Evolutionary conservation across 2,113 vertebrate species (phyloP).

Genomic region (Protomyctophum bolini): DNA sequence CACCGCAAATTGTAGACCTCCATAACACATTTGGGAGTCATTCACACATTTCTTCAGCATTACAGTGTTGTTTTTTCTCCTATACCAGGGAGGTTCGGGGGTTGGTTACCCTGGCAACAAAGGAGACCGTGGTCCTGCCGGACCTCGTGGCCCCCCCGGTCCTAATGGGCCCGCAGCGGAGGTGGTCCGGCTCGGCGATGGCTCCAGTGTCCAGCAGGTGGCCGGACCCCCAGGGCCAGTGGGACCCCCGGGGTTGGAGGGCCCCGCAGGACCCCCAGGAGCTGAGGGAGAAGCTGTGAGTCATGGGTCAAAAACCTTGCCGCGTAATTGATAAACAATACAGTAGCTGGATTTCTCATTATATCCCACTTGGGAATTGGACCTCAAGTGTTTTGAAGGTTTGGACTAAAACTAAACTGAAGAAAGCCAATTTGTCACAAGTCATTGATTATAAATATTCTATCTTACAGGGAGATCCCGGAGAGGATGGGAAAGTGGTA

Average conservation of each 20-base stretch:
- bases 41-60: no score
- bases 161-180: constrained; percentile 73
- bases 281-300: constrained; percentile 86
- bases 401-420: no score
- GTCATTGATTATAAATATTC: constrained; percentile 10
- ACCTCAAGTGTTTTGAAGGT: no score
- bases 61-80: background rate
- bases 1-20: no score
- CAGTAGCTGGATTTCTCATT: no score
- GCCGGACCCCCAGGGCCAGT: constrained; percentile 72
- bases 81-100: constrained; percentile 78
- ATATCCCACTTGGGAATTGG: no score
- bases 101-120: constrained; percentile 83
- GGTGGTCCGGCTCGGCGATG: constrained; percentile 37
- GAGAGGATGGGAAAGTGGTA: constrained; percentile 87
- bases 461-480: constrained; percentile 85
- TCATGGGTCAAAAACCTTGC: no score
- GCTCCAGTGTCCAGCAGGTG: constrained; percentile 66
- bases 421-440: no score
- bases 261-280: constrained; percentile 78
- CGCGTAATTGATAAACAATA: no score
- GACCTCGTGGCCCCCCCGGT: constrained; percentile 72
- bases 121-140: constrained; percentile 81
- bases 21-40: no score
- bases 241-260: constrained; percentile 71